Base-by-base conservation (phyloP, 1,140 invertebrate species). In the Dendrolimus punctatus region DNA sequence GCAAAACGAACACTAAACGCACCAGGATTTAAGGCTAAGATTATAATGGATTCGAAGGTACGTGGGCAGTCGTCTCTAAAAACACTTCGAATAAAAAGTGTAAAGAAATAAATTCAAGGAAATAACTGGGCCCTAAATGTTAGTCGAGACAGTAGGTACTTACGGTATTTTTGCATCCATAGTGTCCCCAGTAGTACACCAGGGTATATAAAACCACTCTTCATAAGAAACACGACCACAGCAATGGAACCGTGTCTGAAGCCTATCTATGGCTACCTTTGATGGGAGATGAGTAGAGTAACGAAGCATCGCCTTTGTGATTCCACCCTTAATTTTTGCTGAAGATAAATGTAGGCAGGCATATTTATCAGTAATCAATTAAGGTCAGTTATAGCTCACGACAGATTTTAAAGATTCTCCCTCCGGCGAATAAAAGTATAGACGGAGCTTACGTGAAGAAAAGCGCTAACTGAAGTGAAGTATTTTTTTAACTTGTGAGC, bases 291-390 rank as follows among this genome's bases (percentile, higher is more conserved):
- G 71, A 40, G 52, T 68, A 8, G 68, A 49, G 46, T 73, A 73
- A 5, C 66, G 60, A 1, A 71, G 62, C 68, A 73, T 73, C 7
- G 71, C 71, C 47, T 71, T 73, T 2, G 66, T 71, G 36, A 73
- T 73, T 8, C 71, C 71, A n/a, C 66, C 71, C 60, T 71, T 73
- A 49, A 73, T 73, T 60, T 74, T 74, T n/a, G 68, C 71, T 74
- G 55, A 6, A 44, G 23, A 40, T 51, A 8, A 43, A 23, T 23
- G 9, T 1, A 43, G 23, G 37, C 36, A 51, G 23, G 37, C 36
- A 51, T 7, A 37, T 42, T 42, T 8, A 39, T 44, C 40, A 4
- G 8, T 7, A 8, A 23, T 23, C 23, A 23, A 23, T 23, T 23
- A 23, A 23, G 23, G 23, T 3, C 1, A 23, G 3, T 23, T 23